Percentiles rank a stretch among this genome's conserved stretches.
Conservation (phyloP, 2,113 vertebrate genomes). For the Vidua chalybeata region DNA sequence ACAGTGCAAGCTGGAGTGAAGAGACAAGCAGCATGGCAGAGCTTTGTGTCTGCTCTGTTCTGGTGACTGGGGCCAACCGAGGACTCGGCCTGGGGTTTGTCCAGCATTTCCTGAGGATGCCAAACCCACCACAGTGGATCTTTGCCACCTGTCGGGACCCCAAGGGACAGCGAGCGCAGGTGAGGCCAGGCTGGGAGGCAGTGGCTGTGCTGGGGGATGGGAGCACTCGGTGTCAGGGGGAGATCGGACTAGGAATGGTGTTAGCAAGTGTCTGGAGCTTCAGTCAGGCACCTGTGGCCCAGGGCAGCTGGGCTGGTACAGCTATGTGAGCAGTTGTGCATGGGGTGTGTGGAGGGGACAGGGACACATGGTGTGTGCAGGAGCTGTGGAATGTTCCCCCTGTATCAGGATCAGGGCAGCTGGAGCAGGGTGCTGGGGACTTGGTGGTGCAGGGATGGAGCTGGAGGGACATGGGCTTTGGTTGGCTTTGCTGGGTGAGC, state of each 20-base stretch:
- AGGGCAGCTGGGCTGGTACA: no score
- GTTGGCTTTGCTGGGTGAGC: neutral
- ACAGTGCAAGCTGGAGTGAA: fast-evolving
- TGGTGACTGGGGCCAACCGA: slow-evolving; percentile 61
- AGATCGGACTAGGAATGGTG: fast-evolving
- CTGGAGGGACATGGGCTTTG: fast-evolving
- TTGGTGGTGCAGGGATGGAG: neutral
- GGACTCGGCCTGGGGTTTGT: slow-evolving; percentile 45
- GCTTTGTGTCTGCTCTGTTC: fast-evolving
- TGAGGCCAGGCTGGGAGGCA: neutral
- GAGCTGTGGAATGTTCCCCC: neutral
- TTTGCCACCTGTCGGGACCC: slow-evolving; percentile 57
- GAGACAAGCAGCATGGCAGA: neutral
- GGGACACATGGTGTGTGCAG: fast-evolving
- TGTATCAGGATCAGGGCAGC: neutral
- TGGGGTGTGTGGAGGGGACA: neutral
- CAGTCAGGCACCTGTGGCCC: fast-evolving
- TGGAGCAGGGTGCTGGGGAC: neutral
- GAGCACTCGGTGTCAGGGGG: neutral
- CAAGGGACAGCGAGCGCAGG: slow-evolving; percentile 14
- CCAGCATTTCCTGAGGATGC: neutral
- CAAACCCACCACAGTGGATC: neutral
- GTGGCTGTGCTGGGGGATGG: neutral
- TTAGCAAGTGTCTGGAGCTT: neutral
- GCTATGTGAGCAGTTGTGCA: no score